phyloP scores from a whole-genome alignment of 1,140 invertebrate species.

The Cepaea nemoralis region DNA sequence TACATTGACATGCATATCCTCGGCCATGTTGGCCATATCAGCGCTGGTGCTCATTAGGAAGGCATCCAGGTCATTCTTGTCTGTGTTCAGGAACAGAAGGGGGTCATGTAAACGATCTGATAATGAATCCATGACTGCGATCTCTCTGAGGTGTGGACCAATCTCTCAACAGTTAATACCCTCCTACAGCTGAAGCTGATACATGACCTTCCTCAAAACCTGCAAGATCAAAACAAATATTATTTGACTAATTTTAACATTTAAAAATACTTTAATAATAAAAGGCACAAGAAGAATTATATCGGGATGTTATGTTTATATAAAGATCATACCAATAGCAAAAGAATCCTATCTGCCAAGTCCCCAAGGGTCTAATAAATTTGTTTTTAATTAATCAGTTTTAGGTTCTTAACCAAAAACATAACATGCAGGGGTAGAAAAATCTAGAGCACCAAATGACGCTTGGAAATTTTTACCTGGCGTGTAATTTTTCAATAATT shows the following conservation, averaged over 20 bases:
- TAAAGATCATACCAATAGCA: background rate
- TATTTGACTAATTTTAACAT: background rate
- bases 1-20: slow-evolving; percentile 30
- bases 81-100: slow-evolving; percentile 31
- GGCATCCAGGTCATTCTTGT: slow-evolving; percentile 36
- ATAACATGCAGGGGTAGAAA: no score
- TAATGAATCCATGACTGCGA: slow-evolving; percentile 24
- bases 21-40: slow-evolving; percentile 25
- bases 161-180: background rate
- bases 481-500: no score
- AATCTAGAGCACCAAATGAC: no score
- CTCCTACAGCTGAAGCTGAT: background rate
- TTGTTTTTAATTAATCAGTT: no score
- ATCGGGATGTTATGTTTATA: background rate
- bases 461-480: no score
- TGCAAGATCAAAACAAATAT: background rate
- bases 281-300: background rate
- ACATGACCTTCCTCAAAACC: background rate
- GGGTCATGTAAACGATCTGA: slow-evolving; percentile 25
- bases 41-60: slow-evolving; percentile 32
- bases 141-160: background rate
- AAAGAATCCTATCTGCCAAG: background rate
- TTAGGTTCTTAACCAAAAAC: no score
- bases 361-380: background rate
- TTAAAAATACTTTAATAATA: background rate